Evolutionary conservation across 1,140 invertebrate species (phyloP).

Genomic region (Zaprionus gabonicus): DNA sequence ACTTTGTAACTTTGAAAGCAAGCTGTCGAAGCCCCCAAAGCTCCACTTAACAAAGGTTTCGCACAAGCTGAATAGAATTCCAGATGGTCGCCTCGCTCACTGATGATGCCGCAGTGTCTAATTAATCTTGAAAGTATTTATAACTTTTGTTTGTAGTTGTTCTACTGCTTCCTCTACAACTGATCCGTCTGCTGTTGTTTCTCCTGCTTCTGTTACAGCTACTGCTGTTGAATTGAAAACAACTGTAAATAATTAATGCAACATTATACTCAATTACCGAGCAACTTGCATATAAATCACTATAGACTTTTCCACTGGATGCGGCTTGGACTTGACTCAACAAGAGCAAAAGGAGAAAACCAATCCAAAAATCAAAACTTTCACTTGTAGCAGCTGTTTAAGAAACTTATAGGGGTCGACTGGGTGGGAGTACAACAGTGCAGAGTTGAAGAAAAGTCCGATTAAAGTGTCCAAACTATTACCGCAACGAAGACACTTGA

Average conservation of each 20-base stretch:
- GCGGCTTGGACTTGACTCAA: constrained; percentile 23
- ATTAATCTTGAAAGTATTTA: constrained; percentile 81
- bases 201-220: constrained; percentile 22
- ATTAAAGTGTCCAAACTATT: constrained; percentile 25
- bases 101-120: constrained; percentile 43
- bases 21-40: constrained; percentile 56
- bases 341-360: constrained; percentile 27
- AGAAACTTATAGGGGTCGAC: constrained; percentile 43
- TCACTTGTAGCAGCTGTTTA: constrained; percentile 54
- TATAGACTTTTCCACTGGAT: constrained; percentile 31
- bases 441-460: constrained; percentile 31
- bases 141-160: constrained; percentile 71
- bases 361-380: constrained; percentile 64
- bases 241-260: constrained; percentile 83
- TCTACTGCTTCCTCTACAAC: constrained; percentile 2
- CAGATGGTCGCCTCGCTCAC: constrained; percentile 9
- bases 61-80: constrained; percentile 7
- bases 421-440: neutral
- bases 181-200: constrained; percentile 16
- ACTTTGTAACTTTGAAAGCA: constrained; percentile 57
- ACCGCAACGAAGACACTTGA: constrained; percentile 23
- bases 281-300: constrained; percentile 72
- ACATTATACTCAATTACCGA: constrained; percentile 79
- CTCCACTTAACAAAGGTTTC: constrained; percentile 7
- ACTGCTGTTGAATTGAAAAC: constrained; percentile 62